Evolutionary conservation across 64 coral and sea anemone species (phyloP), one percentile per base, ranked within the genome.

Genomic region (Hydrozoanthus tunicans): DNA sequence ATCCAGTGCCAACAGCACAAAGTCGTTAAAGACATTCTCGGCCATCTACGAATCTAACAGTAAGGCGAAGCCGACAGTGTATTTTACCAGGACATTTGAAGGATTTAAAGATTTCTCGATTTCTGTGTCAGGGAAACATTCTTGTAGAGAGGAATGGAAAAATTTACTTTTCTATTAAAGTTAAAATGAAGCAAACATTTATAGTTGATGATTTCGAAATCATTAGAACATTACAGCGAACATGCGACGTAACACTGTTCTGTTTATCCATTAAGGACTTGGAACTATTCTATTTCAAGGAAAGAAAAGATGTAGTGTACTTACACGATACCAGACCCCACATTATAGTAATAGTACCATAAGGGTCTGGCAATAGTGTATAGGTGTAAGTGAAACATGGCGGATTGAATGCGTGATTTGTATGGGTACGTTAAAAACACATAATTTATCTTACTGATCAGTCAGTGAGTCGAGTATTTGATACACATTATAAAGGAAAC

Each of bases 291-390:
- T 69, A 12, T 20, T 69, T 69, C 3, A 15, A 69, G 23, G 65
- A 20, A 69, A 4, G 65, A 69, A 27, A 80, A 17, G 43, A 51
- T 79, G 77, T 79, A 79, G 77, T 79, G 77, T 79, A 79, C 58
- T 79, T 53, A 56, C 70, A 32, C 10, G 70, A 32, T 73, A 73
- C 24, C 25, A 73, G 70, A 73, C 27, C 3, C 25, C 70, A 43
- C 6, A 73, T 73, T 43, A 43, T 73, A 73, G 25, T 73, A 73
- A 32, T 73, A 73, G 70, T 32, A 32, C 24, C 70, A 73, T 74
- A 74, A 51, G 26, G 71, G 8, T 32, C 26, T 43, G 71, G 25
- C 71, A 74, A 24, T 74, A 74, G 25, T 74, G 10, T 74, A 51
- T 24, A 32, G 4, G 71, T 74, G 25, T 2, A 9, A 51, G 27